These are phyloP conservation scores for Pseudotriccus pelzelni DNA, from an alignment of 2,797 vertebrate species.

Conservation along the genomic window DNA sequence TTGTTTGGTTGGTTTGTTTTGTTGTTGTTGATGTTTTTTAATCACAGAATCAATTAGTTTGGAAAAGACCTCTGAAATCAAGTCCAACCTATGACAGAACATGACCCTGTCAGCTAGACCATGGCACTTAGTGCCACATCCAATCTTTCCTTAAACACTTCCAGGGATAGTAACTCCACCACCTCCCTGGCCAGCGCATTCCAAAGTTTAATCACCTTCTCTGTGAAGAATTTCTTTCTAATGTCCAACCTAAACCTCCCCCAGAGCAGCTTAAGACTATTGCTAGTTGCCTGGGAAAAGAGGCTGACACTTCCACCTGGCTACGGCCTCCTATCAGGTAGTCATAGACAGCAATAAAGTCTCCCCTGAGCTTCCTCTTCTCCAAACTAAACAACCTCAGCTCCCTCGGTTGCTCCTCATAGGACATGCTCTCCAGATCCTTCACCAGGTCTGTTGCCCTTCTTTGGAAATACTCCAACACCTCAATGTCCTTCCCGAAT, in stretches of 20 bases:
- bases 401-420: neutral
- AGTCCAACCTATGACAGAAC: neutral
- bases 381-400: neutral
- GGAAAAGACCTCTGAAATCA: neutral
- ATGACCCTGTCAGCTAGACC: neutral
- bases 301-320: accelerated
- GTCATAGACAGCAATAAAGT: neutral
- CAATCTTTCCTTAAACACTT: neutral
- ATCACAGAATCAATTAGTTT: neutral
- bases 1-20: neutral
- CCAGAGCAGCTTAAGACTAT: neutral
- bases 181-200: neutral
- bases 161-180: accelerated
- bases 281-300: neutral
- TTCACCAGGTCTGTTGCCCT: neutral
- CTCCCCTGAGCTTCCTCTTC: neutral
- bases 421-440: neutral
- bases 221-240: neutral
- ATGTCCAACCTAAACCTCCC: neutral
- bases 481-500: neutral
- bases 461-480: neutral
- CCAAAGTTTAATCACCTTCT: neutral
- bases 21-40: neutral
- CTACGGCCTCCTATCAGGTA: neutral
- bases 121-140: accelerated